Evolutionary conservation across 2,113 vertebrate species (phyloP).

Genomic region (Octodon degus): DNA sequence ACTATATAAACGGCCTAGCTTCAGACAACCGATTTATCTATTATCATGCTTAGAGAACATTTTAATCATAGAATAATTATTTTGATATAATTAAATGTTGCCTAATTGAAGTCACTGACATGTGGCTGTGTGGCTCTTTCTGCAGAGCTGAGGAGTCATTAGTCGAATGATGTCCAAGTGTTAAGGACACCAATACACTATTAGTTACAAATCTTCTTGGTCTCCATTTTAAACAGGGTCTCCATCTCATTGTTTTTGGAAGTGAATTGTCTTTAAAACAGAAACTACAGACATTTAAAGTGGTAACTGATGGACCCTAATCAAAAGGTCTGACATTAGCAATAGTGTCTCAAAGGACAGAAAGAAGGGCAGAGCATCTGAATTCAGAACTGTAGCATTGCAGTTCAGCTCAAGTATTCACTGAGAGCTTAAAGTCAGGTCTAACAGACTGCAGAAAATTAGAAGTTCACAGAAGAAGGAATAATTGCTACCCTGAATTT

Average conservation of each 20-base stretch:
- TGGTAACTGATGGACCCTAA: background rate
- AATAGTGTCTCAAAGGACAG: background rate
- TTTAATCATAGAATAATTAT: background rate
- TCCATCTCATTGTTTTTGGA: background rate
- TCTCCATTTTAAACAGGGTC: background rate
- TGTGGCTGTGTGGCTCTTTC: background rate
- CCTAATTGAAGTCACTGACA: slow-evolving; percentile 28
- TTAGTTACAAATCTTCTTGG: background rate
- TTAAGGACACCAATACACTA: background rate
- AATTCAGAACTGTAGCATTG: background rate
- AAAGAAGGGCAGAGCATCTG: background rate
- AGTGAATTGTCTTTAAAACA: slow-evolving; percentile 38
- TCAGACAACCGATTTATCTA: background rate
- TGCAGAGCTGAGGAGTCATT: background rate
- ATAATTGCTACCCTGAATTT: background rate
- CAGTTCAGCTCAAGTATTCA: background rate
- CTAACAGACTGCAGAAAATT: background rate
- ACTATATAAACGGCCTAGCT: background rate
- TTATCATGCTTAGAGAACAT: background rate
- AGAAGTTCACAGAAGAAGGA: background rate
- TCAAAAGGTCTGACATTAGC: background rate
- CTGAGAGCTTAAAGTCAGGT: background rate
- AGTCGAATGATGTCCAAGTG: slow-evolving; percentile 16
- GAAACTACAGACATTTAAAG: slow-evolving; percentile 28
- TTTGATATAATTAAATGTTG: slow-evolving; percentile 42